phyloP scores from a whole-genome alignment of 2,113 vertebrate genomes.

The Herpetotheres cachinnans region DNA sequence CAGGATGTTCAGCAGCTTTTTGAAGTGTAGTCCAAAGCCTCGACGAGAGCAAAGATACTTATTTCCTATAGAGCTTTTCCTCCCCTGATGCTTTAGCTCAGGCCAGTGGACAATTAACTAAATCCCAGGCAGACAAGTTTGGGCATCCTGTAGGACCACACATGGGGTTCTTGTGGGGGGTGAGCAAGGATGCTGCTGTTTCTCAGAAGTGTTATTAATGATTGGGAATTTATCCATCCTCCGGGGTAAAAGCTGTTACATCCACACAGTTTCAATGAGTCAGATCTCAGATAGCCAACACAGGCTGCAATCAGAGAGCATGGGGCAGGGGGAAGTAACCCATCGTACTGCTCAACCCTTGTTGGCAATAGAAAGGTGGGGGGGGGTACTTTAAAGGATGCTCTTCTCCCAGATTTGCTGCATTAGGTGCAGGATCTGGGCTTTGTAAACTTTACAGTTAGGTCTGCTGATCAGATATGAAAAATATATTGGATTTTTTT shows the following conservation, averaged over 20 bases:
- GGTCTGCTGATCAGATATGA: background rate
- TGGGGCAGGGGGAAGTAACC: fast-evolving
- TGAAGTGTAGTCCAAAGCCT: background rate
- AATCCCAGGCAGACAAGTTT: background rate
- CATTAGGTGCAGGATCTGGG: background rate
- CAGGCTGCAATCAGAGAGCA: conserved; percentile 65
- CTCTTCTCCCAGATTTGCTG: background rate
- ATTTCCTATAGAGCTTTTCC: background rate
- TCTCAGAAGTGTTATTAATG: background rate
- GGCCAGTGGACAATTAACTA: background rate
- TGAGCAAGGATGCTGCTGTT: background rate
- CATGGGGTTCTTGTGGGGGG: fast-evolving
- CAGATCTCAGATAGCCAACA: conserved; percentile 58
- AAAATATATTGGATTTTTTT: conserved; percentile 39
- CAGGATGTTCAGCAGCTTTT: fast-evolving
- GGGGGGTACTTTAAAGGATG: background rate
- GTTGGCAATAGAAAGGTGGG: background rate
- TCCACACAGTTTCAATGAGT: conserved; percentile 68
- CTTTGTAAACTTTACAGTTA: background rate
- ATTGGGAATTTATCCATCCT: conserved; percentile 46
- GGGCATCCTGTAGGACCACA: background rate
- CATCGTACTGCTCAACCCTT: background rate
- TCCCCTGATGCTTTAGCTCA: background rate
- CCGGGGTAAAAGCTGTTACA: conserved; percentile 76
- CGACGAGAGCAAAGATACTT: background rate